Base-by-base conservation (phyloP, 2,113 vertebrate species). In the Lepus europaeus region DNA sequence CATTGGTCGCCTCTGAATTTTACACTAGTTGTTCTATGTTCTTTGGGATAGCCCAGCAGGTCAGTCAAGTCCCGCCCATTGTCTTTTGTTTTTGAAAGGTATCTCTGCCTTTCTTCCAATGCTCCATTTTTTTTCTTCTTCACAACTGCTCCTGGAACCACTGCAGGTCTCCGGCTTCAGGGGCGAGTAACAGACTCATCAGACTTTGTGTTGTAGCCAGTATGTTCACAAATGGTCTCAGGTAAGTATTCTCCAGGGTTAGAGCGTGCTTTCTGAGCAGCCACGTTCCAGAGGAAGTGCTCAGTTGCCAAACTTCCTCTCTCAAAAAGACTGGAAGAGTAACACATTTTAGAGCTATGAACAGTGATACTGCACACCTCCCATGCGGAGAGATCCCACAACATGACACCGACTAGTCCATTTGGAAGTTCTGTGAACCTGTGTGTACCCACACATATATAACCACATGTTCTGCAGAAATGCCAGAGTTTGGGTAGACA, bases 301-400 rank as follows among this genome's bases (percentile, higher is more conserved):
- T 99, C 3, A 98, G 97, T 27, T 99, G 98, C 83, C 98, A 99
- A 70, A 72, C 95, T 98, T 98, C 94, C 98, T 98, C 99, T 97
- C 99, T 98, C 92, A 99, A 99, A 98, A 99, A 99, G 56, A 99
- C 97, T 25, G 98, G 98, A 95, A 99, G 98, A 96, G 98, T 99
- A 96, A 99, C 97, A 63, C 20, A 97, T 86, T 98, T 96, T 45
- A 0, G 80, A 95, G 76, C 49, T 90, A 87, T 95, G 97, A 45
- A 96, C 27, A 2, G 72, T 66, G 22, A 95, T 79, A 85, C 91
- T 97, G 81, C 61, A 94, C 29, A 99, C 98, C 96, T 99, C 99
- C 9, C 98, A 99, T 99, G 99, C 98, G 98, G 99, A 99, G 94
- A 99, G 99, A 98, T 99, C 98, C 96, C 99, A 99, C 91, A 99